phyloP scores from a whole-genome alignment of 2,797 vertebrate species.

The Sciurus carolinensis region DNA sequence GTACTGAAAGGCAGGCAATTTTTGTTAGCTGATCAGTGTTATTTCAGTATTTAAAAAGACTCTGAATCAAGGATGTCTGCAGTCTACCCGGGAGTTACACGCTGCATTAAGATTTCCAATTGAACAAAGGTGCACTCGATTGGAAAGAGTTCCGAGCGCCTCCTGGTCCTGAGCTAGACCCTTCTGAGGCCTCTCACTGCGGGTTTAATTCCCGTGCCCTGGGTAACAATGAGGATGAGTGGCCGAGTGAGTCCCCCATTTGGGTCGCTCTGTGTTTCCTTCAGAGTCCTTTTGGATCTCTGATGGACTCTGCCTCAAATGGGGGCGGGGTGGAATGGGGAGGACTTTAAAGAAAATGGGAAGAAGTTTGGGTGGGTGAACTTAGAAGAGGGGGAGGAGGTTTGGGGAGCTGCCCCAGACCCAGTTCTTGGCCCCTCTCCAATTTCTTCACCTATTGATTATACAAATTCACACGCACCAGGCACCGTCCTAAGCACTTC shows the following conservation, averaged over 20 bases:
- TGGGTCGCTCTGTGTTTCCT: neutral
- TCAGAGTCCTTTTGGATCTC: neutral
- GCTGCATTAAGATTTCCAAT: conserved; percentile 14
- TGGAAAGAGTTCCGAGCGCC: neutral
- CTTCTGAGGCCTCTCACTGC: neutral
- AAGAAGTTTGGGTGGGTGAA: neutral
- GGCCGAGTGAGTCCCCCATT: neutral
- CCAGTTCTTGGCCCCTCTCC: neutral
- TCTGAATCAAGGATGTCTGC: neutral
- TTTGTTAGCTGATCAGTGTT: conserved; percentile 17
- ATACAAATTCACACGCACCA: neutral
- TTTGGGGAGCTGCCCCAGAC: neutral
- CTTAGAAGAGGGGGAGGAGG: neutral
- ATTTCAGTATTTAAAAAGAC: conserved; percentile 55
- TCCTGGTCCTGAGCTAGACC: neutral
- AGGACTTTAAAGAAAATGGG: conserved; percentile 35
- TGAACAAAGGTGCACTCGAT: neutral
- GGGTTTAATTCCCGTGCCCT: neutral
- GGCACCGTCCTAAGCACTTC: neutral
- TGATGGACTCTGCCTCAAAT: conserved; percentile 17
- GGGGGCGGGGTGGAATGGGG: too few species aligned
- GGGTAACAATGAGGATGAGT: neutral
- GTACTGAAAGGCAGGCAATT: neutral
- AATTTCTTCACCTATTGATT: neutral
- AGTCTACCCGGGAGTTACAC: neutral